These are phyloP conservation scores for Nomada goodeniana DNA, from an alignment of 2,888 invertebrate genomes.

Conservation along the genomic window DNA sequence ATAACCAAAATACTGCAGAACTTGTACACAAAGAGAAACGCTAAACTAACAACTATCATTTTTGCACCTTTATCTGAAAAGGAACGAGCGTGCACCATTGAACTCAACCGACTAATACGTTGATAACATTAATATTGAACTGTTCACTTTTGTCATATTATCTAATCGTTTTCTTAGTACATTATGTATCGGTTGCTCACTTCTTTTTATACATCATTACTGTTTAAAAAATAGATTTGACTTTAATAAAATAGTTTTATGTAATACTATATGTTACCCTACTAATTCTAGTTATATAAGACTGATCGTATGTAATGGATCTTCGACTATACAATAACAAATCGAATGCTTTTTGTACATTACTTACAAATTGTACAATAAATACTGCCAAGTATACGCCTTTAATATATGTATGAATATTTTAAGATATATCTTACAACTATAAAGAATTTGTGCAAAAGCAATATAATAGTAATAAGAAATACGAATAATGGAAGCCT, in stretches of 20 bases:
- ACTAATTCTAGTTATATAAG: constrained; percentile 30
- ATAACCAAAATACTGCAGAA: constrained; percentile 33
- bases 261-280: constrained; percentile 28
- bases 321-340: constrained; percentile 29
- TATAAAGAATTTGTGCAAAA: constrained; percentile 6
- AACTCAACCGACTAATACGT: constrained; percentile 25
- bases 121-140: constrained; percentile 25
- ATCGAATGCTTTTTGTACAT: constrained; percentile 22
- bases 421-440: not conserved
- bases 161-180: constrained; percentile 27
- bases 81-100: constrained; percentile 23
- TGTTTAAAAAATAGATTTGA: constrained; percentile 55
- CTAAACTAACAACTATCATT: constrained; percentile 18
- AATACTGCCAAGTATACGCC: constrained; percentile 53
- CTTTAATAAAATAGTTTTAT: constrained; percentile 55
- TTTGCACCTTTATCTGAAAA: not conserved
- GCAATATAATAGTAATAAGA: not conserved
- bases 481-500: not conserved
- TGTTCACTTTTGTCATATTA: not conserved
- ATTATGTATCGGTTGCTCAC: constrained; percentile 25
- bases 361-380: constrained; percentile 7
- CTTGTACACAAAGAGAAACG: not conserved
- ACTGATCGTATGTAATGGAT: constrained; percentile 32
- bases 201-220: constrained; percentile 16
- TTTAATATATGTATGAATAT: constrained; percentile 6